A percentile compares a stretch with the other conserved stretches of the same genome.
phyloP scores from a whole-genome alignment of 1,140 invertebrate species.

The Drosophila varians region DNA sequence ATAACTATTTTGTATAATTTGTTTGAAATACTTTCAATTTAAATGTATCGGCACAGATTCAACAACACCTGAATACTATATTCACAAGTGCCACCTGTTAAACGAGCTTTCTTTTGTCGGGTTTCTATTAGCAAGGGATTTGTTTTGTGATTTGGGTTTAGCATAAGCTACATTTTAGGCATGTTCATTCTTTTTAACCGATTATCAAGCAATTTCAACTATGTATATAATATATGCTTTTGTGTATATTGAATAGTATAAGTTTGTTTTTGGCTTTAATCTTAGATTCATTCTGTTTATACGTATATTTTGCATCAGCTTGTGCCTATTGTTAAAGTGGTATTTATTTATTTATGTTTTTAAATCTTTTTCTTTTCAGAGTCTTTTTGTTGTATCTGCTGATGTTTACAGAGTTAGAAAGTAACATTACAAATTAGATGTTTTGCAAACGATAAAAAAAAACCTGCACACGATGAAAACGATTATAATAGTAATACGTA shows the following conservation, averaged over 20 bases:
- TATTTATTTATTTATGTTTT: conserved; percentile 35
- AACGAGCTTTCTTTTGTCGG: conserved; percentile 21
- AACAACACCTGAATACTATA: conserved; percentile 5
- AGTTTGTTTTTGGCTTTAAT: conserved; percentile 78
- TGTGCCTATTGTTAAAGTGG: conserved; percentile 35
- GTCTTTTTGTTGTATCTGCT: conserved; percentile 45
- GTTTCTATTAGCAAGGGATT: conserved; percentile 30
- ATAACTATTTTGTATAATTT: conserved; percentile 70
- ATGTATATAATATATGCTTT: conserved; percentile 43
- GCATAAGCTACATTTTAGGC: conserved; percentile 59
- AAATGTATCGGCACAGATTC: conserved; percentile 31
- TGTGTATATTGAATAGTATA: conserved; percentile 58
- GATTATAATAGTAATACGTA: conserved; percentile 54
- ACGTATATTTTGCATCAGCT: conserved; percentile 58
- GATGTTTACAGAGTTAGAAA: conserved; percentile 35
- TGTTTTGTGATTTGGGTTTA: conserved; percentile 39
- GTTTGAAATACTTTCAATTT: conserved; percentile 73
- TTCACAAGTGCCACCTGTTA: conserved; percentile 17
- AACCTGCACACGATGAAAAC: conserved; percentile 74
- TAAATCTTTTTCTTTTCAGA: conserved; percentile 12
- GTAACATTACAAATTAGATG: conserved; percentile 60
- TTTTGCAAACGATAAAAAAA: conserved; percentile 74
- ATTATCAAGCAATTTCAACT: conserved; percentile 82
- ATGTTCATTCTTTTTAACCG: conserved; percentile 61
- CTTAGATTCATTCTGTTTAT: conserved; percentile 73